Base-by-base conservation (phyloP, 2,113 vertebrate species). In the Narcine bancroftii region DNA sequence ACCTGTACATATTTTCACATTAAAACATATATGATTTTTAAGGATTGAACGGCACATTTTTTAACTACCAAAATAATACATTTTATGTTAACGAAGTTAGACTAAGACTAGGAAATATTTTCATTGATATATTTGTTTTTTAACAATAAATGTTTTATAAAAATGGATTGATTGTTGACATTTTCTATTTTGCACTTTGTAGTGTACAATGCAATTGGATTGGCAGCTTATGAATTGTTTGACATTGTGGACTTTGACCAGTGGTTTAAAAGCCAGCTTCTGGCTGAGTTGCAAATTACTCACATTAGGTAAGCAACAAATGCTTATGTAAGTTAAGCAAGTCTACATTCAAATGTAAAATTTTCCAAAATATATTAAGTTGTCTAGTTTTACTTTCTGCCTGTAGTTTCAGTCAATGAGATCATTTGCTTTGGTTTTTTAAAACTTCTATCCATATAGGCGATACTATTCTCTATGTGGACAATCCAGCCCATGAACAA, bases 231-330 rank as follows among this genome's bases (percentile, higher is more conserved):
- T 94, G 98, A 99, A 93, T 96, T 99, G 1, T 99, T 99, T 95
- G 99, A 99, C 95, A 99, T 97, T 92, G 97, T 99, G 95, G 98
- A 99, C 95, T 99, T 99, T 95, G 98, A 99, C 96, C 97, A 97
- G 93, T 99, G 98, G 98, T 99, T 99, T 96, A 98, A 97, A 95
- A 98, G 97, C 94, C 98, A 99, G 45, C 97, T 99, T 39, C 96
- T 99, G 92, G 97, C 96, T 92, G 98, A 99, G 94, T 95, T 99
- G 24, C 98, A 99, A 95, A 97, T 99, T 94, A 96, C 93, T 94
- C 97, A 99, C 95, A 96, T 97, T 96, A 99, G 98, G 98, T 97
- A 97, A 95, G 93, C 13, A 92, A 92, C 92, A 21, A 92, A 79
- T 93, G 65, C 13, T 93, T 93, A n/a, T 60, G 17, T 50, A n/a